These are phyloP conservation scores for Drosophila prostipennis DNA, from an alignment of 2,888 invertebrate genomes.

Conservation along the genomic window DNA sequence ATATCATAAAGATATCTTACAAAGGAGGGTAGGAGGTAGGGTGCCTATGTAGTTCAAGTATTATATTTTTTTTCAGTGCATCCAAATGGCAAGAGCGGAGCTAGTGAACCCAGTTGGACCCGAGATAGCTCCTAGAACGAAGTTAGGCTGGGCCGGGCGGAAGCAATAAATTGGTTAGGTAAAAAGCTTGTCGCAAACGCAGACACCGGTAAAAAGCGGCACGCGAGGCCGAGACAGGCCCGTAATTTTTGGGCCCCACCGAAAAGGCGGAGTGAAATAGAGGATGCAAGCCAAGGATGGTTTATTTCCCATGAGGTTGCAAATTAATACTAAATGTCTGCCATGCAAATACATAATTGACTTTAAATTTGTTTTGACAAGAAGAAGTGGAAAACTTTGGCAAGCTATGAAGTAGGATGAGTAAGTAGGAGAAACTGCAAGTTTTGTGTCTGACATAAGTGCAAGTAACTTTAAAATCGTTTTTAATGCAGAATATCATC, in stretches of 20 bases:
- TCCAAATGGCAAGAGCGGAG: conserved; percentile 7
- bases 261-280: conserved; percentile 11
- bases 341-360: conserved; percentile 36
- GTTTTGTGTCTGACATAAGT: conserved; percentile 1
- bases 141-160: conserved; percentile 46
- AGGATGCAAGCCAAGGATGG: conserved; percentile 12
- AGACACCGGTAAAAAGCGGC: conserved; percentile 57
- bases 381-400: conserved; percentile 12
- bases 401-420: not conserved
- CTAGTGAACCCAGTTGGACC: conserved; percentile 23
- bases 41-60: no score
- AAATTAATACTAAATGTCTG: conserved; percentile 55
- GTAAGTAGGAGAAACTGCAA: not conserved
- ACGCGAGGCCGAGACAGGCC: conserved; percentile 60
- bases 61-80: not conserved
- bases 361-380: conserved; percentile 36
- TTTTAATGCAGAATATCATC: not conserved
- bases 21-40: no score
- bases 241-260: conserved; percentile 51
- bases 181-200: conserved; percentile 74
- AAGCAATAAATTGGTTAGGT: conserved; percentile 77
- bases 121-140: conserved; percentile 21
- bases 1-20: no score
- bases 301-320: conserved; percentile 56
- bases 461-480: not conserved